Conservation (phyloP, 2,888 invertebrate genomes). For the Carabus problematicus region DNA sequence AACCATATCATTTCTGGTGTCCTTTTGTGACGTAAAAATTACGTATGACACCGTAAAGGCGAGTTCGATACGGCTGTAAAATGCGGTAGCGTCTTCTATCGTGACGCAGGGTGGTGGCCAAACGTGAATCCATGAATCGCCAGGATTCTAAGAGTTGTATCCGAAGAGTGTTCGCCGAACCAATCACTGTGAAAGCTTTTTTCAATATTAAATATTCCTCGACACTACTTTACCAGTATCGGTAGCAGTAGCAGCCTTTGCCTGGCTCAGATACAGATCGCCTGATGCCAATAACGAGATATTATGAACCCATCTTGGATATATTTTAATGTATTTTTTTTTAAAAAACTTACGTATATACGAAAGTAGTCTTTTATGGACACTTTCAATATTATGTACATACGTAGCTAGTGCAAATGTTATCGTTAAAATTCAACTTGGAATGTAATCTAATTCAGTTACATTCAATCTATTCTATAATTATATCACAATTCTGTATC, state of each 20-base stretch:
- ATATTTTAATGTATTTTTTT: slow-evolving; percentile 40
- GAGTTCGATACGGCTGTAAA: too few relatives aligned
- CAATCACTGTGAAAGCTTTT: slow-evolving; percentile 42
- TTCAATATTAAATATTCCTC: slow-evolving; percentile 40
- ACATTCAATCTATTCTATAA: too few relatives aligned
- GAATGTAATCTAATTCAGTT: too few relatives aligned
- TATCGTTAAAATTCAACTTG: too few relatives aligned
- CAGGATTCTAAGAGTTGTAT: too few relatives aligned
- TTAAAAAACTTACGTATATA: slow-evolving; percentile 40
- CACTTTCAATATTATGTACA: slow-evolving; percentile 22
- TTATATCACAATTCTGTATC: too few relatives aligned
- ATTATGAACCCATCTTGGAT: slow-evolving; percentile 32
- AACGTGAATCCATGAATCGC: too few relatives aligned
- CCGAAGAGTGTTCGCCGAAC: slow-evolving; percentile 6
- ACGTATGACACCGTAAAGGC: too few relatives aligned
- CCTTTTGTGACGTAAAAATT: too few relatives aligned
- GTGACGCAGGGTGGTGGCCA: too few relatives aligned
- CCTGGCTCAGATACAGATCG: slow-evolving; percentile 27
- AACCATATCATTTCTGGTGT: too few relatives aligned
- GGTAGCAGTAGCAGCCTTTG: not conserved
- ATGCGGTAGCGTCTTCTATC: too few relatives aligned
- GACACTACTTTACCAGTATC: slow-evolving; percentile 14
- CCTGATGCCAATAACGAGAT: slow-evolving; percentile 31
- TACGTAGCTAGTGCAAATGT: slow-evolving; percentile 9
- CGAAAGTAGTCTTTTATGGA: slow-evolving; percentile 35